Percentiles rank a stretch among this genome's conserved stretches.
These are phyloP conservation scores for Drosophila niveifrons DNA, from an alignment of 2,888 invertebrate genomes.

Conservation along the genomic window DNA sequence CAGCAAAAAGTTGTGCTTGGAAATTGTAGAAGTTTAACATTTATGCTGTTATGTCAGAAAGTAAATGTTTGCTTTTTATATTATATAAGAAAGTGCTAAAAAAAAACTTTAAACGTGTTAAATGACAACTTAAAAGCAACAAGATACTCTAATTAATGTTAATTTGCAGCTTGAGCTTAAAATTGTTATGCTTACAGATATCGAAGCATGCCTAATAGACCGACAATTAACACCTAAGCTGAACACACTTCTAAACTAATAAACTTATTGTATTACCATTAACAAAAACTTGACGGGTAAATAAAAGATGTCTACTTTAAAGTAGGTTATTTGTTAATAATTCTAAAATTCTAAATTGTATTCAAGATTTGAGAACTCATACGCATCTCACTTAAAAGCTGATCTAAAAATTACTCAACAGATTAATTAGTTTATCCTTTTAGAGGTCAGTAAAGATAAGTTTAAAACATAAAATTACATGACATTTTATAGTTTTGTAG, in stretches of 20 bases:
- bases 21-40: background rate
- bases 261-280: background rate
- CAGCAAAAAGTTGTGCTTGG: background rate
- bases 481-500: no score
- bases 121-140: slow-evolving; percentile 1
- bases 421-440: no score
- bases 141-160: slow-evolving; percentile 13
- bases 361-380: no score
- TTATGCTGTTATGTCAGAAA: background rate
- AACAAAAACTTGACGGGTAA: no score
- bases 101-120: background rate
- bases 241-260: background rate
- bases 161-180: slow-evolving; percentile 3
- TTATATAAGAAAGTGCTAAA: slow-evolving; percentile 9
- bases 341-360: no score
- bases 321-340: no score
- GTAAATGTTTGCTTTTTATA: background rate
- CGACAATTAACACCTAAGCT: background rate
- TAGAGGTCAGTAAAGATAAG: no score
- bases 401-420: no score
- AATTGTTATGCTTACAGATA: background rate
- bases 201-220: background rate
- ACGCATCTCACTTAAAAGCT: no score
- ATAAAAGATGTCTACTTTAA: no score
- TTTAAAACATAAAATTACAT: no score